These are phyloP conservation scores for Avahi laniger DNA, from an alignment of 2,797 vertebrate genomes.

Conservation along the genomic window DNA sequence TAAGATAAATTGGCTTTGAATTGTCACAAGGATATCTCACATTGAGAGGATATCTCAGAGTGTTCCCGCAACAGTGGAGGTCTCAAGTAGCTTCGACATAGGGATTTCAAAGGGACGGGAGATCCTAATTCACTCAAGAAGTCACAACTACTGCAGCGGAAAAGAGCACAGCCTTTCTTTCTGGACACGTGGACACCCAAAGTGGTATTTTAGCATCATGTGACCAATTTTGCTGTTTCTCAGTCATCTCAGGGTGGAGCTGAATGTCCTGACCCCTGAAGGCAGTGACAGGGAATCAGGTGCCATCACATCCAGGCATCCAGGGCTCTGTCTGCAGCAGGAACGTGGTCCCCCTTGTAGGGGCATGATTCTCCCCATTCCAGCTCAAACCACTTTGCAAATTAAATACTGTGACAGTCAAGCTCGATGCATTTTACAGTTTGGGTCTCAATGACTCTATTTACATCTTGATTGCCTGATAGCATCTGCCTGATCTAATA, in stretches of 20 bases:
- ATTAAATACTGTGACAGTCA: neutral
- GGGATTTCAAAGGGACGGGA: neutral
- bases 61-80: neutral
- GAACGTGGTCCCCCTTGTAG: rapidly evolving
- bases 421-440: neutral
- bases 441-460: neutral
- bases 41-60: neutral
- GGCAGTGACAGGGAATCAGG: neutral
- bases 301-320: neutral
- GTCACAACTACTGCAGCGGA: neutral
- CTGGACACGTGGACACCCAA: neutral
- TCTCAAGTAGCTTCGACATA: neutral
- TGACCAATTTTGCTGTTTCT: neutral
- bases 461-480: neutral
- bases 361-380: neutral
- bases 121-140: neutral
- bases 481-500: neutral
- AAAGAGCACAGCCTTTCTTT: neutral
- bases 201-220: neutral
- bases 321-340: rapidly evolving
- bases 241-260: neutral
- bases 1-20: neutral
- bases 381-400: neutral
- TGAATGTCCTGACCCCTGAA: neutral
- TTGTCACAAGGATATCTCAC: neutral